These are phyloP conservation scores for Euphydryas editha DNA, from an alignment of 2,888 invertebrate genomes.

Conservation along the genomic window DNA sequence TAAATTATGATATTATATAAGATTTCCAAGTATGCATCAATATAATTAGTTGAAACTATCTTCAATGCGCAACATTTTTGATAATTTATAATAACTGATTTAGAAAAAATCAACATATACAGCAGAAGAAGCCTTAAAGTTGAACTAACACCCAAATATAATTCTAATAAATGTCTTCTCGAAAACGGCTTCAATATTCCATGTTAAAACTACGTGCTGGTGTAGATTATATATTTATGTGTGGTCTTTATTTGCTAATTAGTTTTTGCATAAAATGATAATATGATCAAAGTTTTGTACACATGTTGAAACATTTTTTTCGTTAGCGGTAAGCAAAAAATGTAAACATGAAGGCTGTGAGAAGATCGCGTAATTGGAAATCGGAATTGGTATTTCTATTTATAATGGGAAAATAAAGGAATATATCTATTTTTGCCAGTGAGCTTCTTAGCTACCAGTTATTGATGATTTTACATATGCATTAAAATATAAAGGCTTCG, in stretches of 20 bases:
- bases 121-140: not conserved
- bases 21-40: not conserved
- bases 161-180: not conserved
- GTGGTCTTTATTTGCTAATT: not conserved
- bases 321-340: not conserved
- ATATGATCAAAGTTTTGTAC: not conserved
- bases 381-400: not conserved
- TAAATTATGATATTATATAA: not conserved
- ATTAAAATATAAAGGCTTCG: not conserved
- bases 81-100: no score
- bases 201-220: not conserved
- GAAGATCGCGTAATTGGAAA: not conserved
- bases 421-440: not conserved
- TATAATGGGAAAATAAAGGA: not conserved
- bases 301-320: not conserved
- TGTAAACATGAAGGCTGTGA: not conserved
- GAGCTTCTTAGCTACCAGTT: not conserved
- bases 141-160: not conserved
- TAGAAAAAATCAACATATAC: not conserved
- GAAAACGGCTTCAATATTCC: not conserved
- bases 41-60: not conserved
- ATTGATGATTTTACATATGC: not conserved
- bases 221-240: slow-evolving; percentile 9
- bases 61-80: no score
- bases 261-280: not conserved